Percentiles rank a stretch among this genome's conserved stretches.
Evolutionary conservation across 2,888 invertebrate species (phyloP).

Genomic region (Pristionchus fissidentatus): DNA sequence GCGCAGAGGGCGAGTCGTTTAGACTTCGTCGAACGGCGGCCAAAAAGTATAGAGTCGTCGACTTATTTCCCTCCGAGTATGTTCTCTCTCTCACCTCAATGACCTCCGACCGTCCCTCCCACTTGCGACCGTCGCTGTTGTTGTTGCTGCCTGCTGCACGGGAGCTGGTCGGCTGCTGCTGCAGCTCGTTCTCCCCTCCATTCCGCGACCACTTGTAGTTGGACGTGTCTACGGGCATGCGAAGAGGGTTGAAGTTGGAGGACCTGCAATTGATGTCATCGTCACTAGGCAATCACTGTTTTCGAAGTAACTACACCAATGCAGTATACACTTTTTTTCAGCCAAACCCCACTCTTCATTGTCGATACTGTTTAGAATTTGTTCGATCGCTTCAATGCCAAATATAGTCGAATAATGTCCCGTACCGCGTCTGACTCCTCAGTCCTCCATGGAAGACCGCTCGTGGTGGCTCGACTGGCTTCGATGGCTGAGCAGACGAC

Average conservation of each 20-base stretch:
- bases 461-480: neutral
- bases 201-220: constrained; percentile 45
- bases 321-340: too few species aligned
- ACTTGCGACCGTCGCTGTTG: neutral
- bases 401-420: neutral
- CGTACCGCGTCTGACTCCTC: constrained; percentile 41
- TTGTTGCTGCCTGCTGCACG: neutral
- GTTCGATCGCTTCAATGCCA: neutral
- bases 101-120: neutral
- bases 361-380: too few species aligned
- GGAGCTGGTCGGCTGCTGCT: neutral
- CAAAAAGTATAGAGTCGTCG: too few species aligned
- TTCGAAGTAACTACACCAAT: too few species aligned
- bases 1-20: too few species aligned
- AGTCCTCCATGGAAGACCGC: constrained; percentile 41
- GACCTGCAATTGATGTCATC: neutral
- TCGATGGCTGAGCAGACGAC: neutral
- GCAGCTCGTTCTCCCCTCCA: constrained; percentile 1
- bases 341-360: too few species aligned
- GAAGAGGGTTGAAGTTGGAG: constrained; percentile 41
- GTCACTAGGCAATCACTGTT: too few species aligned
- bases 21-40: too few species aligned
- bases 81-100: too few species aligned
- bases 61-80: too few species aligned
- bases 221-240: constrained; percentile 42